Evolutionary conservation across 2,113 vertebrate genomes (phyloP).

Genomic region (Ochotona princeps): DNA sequence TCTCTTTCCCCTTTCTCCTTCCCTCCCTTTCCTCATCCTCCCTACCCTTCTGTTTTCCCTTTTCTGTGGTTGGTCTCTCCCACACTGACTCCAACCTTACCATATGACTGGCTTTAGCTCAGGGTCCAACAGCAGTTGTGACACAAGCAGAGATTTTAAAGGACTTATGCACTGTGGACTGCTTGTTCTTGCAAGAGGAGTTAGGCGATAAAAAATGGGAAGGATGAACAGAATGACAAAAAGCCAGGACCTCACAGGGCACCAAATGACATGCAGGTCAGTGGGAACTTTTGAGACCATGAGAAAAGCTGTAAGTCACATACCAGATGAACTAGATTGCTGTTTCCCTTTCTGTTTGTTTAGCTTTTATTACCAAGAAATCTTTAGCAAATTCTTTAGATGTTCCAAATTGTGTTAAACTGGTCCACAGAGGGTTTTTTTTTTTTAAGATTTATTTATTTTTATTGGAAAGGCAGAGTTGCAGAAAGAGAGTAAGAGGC

Average conservation of each 20-base stretch:
- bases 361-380: slow-evolving; percentile 23
- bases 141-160: background rate
- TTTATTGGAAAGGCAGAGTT: too few relatives aligned
- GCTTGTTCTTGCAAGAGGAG: background rate
- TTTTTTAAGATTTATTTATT: too few relatives aligned
- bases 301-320: background rate
- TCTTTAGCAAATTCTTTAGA: background rate
- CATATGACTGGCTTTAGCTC: background rate
- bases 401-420: background rate
- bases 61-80: background rate
- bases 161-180: background rate
- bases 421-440: background rate
- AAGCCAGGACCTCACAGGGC: background rate
- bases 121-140: background rate
- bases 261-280: background rate
- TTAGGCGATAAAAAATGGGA: background rate
- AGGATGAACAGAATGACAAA: background rate
- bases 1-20: too few relatives aligned
- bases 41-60: too few relatives aligned
- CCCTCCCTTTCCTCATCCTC: too few relatives aligned
- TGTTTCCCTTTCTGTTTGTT: background rate
- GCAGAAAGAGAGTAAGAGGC: too few relatives aligned
- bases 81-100: background rate
- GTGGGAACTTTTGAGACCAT: background rate
- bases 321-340: background rate